These are phyloP conservation scores for Phocoena phocoena DNA, from an alignment of 2,113 vertebrate genomes.

Conservation along the genomic window DNA sequence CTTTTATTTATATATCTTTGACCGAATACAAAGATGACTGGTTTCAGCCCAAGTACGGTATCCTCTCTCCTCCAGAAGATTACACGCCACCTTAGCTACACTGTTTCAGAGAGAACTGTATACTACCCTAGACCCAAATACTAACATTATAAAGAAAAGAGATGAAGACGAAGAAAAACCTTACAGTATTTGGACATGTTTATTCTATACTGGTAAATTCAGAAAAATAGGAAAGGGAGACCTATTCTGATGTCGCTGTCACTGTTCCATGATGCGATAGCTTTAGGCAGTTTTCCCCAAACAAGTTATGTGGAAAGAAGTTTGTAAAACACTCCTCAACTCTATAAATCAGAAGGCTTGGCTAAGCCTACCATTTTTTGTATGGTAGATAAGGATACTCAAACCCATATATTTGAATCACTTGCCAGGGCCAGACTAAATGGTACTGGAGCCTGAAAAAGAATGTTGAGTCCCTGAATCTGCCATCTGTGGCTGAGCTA, in stretches of 20 bases:
- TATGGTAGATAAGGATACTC: slow-evolving; percentile 28
- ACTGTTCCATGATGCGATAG: neutral
- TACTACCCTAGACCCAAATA: neutral
- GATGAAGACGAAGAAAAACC: neutral
- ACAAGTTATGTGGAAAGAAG: neutral
- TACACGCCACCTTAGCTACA: neutral
- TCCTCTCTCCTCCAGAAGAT: neutral
- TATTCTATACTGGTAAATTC: neutral
- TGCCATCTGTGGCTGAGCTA: neutral
- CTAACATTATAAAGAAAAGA: slow-evolving; percentile 38
- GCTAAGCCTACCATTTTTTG: neutral
- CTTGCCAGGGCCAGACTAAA: neutral
- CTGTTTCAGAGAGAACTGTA: slow-evolving; percentile 1
- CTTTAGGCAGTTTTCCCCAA: slow-evolving; percentile 13
- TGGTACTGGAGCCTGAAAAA: neutral
- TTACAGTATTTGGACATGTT: neutral
- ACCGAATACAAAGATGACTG: neutral
- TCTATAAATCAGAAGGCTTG: neutral
- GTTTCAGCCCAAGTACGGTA: neutral
- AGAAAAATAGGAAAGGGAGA: neutral
- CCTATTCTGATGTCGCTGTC: neutral
- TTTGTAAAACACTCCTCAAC: neutral
- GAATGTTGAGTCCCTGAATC: neutral
- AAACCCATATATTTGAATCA: neutral
- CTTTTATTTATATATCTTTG: neutral